Conservation (phyloP, 2,888 invertebrate genomes). For the Phoronis australis region DNA sequence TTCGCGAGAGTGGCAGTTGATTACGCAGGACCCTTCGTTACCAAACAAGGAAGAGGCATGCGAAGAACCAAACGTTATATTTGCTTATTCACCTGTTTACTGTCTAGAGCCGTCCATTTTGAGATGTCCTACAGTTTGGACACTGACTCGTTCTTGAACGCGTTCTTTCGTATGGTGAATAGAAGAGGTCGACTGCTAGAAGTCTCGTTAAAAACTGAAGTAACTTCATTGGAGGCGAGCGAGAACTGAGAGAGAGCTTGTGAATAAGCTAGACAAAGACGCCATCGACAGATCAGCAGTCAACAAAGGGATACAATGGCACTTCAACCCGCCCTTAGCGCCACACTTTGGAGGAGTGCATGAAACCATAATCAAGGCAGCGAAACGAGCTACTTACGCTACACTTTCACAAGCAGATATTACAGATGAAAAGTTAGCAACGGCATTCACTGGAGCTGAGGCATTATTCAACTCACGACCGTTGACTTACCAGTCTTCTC, state of each 20-base stretch:
- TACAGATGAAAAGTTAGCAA: no score
- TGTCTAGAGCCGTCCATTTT: slow-evolving; percentile 16
- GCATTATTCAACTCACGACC: slow-evolving; percentile 16
- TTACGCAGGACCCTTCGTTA: slow-evolving; percentile 18
- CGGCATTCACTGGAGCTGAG: slow-evolving; percentile 18
- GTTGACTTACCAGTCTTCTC: slow-evolving; percentile 10
- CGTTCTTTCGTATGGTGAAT: no score
- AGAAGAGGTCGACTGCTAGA: no score
- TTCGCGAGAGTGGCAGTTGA: slow-evolving; percentile 16
- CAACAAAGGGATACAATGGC: slow-evolving; percentile 14
- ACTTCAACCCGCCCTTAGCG: slow-evolving; percentile 18
- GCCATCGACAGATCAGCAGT: no score
- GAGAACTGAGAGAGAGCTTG: background rate
- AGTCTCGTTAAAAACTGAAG: no score
- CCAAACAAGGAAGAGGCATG: slow-evolving; percentile 17
- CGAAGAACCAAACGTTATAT: slow-evolving; percentile 13
- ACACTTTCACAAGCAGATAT: no score
- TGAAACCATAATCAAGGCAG: slow-evolving; percentile 16
- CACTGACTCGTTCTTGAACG: slow-evolving; percentile 16
- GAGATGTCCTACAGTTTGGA: slow-evolving; percentile 12
- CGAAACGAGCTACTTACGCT: slow-evolving; percentile 18
- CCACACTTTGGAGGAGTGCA: slow-evolving; percentile 19
- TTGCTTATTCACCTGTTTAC: slow-evolving; percentile 16
- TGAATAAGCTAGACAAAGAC: no score
- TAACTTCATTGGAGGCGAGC: background rate